Evolutionary conservation across 2,113 vertebrate species (phyloP), one percentile per base, ranked within the genome.

Genomic region (Spea bombifrons): DNA sequence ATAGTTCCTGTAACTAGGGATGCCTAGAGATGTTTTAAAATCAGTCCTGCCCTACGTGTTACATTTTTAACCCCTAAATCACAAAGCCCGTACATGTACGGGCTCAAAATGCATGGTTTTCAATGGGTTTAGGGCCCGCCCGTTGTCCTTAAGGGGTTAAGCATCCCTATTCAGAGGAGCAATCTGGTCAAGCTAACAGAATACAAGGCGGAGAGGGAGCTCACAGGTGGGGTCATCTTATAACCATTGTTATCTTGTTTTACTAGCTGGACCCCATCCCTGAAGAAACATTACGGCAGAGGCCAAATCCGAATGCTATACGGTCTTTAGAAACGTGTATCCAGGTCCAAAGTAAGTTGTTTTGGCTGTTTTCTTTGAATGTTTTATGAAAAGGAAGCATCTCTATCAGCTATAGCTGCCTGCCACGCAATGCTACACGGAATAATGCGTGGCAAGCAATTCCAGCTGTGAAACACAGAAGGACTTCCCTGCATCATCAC

Each of bases 311-410:
- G 71, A 95, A 95, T 0, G 96, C 95, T 0, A 89, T 96, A 64
- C 86, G 84, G 71, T 96, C 95, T 0, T 88, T 98, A 84, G 90
- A 96, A 78, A 87, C 88, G 0, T 94, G 97, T 84, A 81, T 99
- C 71, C 91, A 88, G 74, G 90, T 94, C 71, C 97, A 99, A 76
- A 94, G 97, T 99, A 88, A 96, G 96, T 92, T 59, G 59, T 45
- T 74, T 15, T 69, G 53, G 43, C 44, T 50, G 45, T 76, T 30
- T 76, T 76, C 7, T 46, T 6, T 17, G 3, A 61, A 44, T 13
- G 15, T 5, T 16, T 49, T 63, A 66, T 44, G 71, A 68, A 61
- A 7, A 30, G n/a, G 43, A 43, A 57, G 50, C 70, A 10, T 49
- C 68, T 65, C 30, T 48, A 4, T 57, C 46, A 61, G 52, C 46